These are phyloP conservation scores for Oreochromis niloticus DNA, from an alignment of 2,113 vertebrate species.

Conservation along the genomic window DNA sequence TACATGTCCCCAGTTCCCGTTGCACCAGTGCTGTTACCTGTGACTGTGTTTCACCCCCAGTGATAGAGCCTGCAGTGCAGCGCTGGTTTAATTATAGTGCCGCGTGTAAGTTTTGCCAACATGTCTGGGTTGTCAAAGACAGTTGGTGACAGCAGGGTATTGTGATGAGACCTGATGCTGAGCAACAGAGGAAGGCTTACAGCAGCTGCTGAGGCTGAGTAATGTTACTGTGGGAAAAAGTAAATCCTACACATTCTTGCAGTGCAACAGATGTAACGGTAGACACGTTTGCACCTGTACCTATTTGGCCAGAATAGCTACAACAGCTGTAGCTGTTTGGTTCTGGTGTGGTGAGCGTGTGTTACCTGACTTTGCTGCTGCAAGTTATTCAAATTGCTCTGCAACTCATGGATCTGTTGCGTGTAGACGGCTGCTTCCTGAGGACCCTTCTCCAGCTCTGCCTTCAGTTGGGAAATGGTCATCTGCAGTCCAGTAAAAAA, in stretches of 20 bases:
- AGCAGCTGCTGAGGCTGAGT: neutral
- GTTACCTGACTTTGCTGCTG: constrained; percentile 88
- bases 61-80: neutral
- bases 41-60: constrained; percentile 24
- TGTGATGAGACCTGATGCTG: neutral
- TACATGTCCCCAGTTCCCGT: neutral
- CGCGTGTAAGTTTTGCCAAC: constrained; percentile 31
- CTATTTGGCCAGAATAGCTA: neutral
- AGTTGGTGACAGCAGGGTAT: constrained; percentile 29
- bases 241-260: neutral
- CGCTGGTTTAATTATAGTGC: constrained; percentile 60
- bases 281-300: neutral
- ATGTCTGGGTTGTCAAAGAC: constrained; percentile 8
- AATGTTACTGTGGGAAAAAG: neutral
- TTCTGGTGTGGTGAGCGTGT: neutral
- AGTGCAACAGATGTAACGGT: neutral
- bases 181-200: constrained; percentile 9
- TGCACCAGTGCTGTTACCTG: constrained; percentile 17
- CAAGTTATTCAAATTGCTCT: constrained; percentile 80
- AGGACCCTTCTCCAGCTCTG: constrained; percentile 90
- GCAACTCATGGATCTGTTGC: constrained; percentile 87
- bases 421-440: constrained; percentile 92
- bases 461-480: constrained; percentile 84
- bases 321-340: neutral
- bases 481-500: constrained; percentile 58